Base-by-base conservation (phyloP, 2,113 vertebrate species). In the Sapayoa aenigma region DNA sequence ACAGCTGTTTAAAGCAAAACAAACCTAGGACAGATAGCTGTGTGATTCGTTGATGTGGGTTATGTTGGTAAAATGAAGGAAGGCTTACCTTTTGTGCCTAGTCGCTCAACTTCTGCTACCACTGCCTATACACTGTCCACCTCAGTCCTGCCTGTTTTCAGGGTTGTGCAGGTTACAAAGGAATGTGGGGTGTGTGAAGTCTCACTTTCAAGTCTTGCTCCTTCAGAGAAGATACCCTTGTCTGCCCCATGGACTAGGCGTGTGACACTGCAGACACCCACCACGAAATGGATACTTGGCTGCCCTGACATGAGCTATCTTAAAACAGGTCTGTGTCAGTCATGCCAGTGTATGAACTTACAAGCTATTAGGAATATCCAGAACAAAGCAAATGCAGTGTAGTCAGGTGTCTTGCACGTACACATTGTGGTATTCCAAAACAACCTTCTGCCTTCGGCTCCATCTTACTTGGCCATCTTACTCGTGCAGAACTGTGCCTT, bases 361-460 rank as follows among this genome's bases (percentile, higher is more conserved):
- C 6, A 28, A 60, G 16, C 8, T 53, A 9, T 8, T 27, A 21
- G 53, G 33, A 56, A 42, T 59, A 67, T 22, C 33, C 53, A 68
- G 30, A 68, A 8, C 50, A 49, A 53, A 63, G 31, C n/a, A 47
- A 47, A 19, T 3, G 24, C 35, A 23, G 22, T 33, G 25, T 21
- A 10, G 31, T 44, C 35, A 9, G 11, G 44, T n/a, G 9, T 49
- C 67, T 17, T 19, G 25, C 25, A 7, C 0, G 1, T 37, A 11
- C 44, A 5, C 0, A 0, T 42, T 4, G 0, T 9, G 21, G 50
- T 67, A 31, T 69, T 77, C 23, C 72, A 67, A 35, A 85, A 39
- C 16, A 66, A 1, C 35, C 13, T 73, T 21, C 12, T 52, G 35
- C 65, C 81, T 71, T 63, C 47, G 47, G 47, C 39, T n/a, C n/a